These are phyloP conservation scores for Hylomyscus alleni DNA, from an alignment of 2,797 vertebrate species.

Conservation along the genomic window DNA sequence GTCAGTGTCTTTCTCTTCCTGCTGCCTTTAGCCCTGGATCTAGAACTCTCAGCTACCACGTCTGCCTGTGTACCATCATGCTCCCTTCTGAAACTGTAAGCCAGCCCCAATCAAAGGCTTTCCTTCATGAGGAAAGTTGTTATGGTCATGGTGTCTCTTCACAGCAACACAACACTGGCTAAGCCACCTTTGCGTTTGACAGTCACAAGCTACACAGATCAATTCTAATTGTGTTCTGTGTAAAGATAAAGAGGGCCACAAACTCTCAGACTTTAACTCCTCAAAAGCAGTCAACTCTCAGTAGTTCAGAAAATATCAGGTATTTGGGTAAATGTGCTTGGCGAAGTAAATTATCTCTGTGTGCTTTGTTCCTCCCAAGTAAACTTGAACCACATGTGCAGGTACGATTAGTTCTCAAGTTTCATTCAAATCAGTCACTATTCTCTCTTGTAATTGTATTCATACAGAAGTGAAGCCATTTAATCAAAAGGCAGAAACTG, in stretches of 20 bases:
- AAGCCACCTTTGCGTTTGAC: slow-evolving; percentile 27
- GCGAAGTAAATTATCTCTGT: slow-evolving; percentile 62
- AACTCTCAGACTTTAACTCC: slow-evolving; percentile 23
- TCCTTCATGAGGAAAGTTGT: not conserved
- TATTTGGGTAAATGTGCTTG: slow-evolving; percentile 45
- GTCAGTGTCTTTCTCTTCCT: no score
- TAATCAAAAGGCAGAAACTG: slow-evolving; percentile 14
- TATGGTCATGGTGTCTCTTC: not conserved
- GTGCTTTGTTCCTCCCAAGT: not conserved
- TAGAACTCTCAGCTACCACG: no score
- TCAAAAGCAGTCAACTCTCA: slow-evolving; percentile 2
- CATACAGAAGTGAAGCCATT: not conserved
- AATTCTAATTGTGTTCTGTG: slow-evolving; percentile 38
- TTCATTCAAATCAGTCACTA: slow-evolving; percentile 27
- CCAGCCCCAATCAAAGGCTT: no score
- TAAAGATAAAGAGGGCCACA: slow-evolving; percentile 28
- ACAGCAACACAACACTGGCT: not conserved
- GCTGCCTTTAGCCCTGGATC: no score
- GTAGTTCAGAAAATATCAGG: slow-evolving; percentile 39
- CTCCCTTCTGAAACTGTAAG: no score
- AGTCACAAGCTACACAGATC: not conserved
- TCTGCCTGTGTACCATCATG: no score
- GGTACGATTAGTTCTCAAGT: not conserved
- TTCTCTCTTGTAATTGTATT: slow-evolving; percentile 57
- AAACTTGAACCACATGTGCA: not conserved